Percentiles rank a stretch among this genome's conserved stretches.
Evolutionary conservation across 2,797 vertebrate genomes (phyloP).

Genomic region (Spinus olivaceus): DNA sequence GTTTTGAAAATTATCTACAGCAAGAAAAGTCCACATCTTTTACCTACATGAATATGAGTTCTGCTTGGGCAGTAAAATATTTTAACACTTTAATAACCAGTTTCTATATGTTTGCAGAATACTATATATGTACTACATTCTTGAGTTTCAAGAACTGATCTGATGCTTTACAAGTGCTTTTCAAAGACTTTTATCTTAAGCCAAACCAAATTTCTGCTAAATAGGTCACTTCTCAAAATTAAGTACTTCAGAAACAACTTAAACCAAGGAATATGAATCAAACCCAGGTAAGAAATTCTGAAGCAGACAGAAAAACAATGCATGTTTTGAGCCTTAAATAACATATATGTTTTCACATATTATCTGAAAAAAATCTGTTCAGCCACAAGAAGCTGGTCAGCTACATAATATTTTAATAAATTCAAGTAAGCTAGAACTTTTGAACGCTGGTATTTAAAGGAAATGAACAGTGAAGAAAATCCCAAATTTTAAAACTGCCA

Average conservation of each 20-base stretch:
- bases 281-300: not conserved
- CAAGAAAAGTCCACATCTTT: not conserved
- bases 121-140: not conserved
- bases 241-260: not conserved
- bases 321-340: not conserved
- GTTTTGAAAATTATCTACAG: not conserved
- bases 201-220: not conserved
- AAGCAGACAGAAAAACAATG: not conserved
- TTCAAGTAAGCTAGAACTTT: not conserved
- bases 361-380: not conserved
- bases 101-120: not conserved
- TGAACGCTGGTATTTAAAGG: not conserved
- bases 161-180: not conserved
- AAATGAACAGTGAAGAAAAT: not conserved
- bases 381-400: not conserved
- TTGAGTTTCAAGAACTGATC: not conserved
- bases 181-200: not conserved
- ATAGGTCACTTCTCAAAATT: not conserved
- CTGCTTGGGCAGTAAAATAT: not conserved
- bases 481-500: not conserved
- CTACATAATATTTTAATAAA: not conserved
- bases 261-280: not conserved
- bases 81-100: not conserved
- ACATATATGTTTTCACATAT: not conserved
- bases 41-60: not conserved